Evolutionary conservation across 2,113 vertebrate species (phyloP), one percentile per base, ranked within the genome.

Genomic region (Chloebia gouldiae): DNA sequence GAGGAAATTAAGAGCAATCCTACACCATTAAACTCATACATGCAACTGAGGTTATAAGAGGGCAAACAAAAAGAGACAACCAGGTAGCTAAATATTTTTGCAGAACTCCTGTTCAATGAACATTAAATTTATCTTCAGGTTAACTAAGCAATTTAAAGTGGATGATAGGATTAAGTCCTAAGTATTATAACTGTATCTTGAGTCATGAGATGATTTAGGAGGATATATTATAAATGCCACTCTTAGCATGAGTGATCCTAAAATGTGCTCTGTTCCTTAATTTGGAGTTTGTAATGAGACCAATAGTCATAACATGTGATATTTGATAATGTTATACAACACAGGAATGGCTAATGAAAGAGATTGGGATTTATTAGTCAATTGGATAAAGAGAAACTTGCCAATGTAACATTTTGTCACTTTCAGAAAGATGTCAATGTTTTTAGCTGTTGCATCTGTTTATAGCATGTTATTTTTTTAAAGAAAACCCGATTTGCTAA

Each of bases 1-100:
- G 95, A 97, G 97, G 97, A 97, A 97, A 97, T 97, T 97, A 97
- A 97, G 95, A 95, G 92, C 96, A 97, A 96, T 97, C 94, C 95
- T 97, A 90, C 88, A 91, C 94, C 77, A 85, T 97, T 96, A 95
- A 93, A 93, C 86, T 95, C 68, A 50, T 95, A 53, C 71, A 47
- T 90, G 64, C 64, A 95, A 92, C 63, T 86, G 64, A 30, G 57
- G 66, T 95, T 97, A 37, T 95, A 93, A 73, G 60, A 88, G 69
- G 83, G 87, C 77, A 93, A 86, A 96, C 77, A 94, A 96, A 95
- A 97, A 75, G 86, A 96, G 89, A 69, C 66, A 88, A 84, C 57
- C 39, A 93, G 63, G 91, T 96, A 95, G 76, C 76, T 84, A 92
- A 95, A 90, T 92, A 88, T 88, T 97, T 97, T 88, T 95, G 71